Evolutionary conservation across 1,140 invertebrate genomes (phyloP).

Genomic region (Diachasmimorpha longicaudata): DNA sequence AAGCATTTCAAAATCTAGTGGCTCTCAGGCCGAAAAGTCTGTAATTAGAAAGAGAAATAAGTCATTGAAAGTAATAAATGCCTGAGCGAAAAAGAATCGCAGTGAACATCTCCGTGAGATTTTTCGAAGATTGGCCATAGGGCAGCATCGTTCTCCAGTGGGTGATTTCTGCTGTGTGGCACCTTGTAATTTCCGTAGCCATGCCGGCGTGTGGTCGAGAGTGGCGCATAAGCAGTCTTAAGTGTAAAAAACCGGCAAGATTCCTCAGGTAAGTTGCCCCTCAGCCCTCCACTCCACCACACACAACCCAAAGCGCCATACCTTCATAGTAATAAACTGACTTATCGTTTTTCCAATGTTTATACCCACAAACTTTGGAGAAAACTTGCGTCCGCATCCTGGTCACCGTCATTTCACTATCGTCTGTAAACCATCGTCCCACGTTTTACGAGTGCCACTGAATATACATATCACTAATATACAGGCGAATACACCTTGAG

Average conservation of each 20-base stretch:
- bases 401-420: not conserved
- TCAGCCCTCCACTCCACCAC: not conserved
- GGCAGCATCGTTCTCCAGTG: not conserved
- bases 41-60: too few species aligned
- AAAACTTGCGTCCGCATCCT: not conserved
- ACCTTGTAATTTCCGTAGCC: slow-evolving; percentile 12
- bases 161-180: slow-evolving; percentile 3
- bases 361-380: not conserved
- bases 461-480: not conserved
- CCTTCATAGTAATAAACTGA: not conserved
- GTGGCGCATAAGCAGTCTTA: not conserved
- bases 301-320: not conserved
- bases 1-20: too few species aligned
- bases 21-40: too few species aligned
- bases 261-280: not conserved
- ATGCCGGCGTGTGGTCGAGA: slow-evolving; percentile 4
- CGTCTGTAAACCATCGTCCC: not conserved
- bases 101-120: not conserved
- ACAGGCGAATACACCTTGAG: slow-evolving; percentile 3
- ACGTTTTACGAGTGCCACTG: not conserved
- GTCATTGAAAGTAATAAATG: too few species aligned
- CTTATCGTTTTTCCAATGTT: not conserved
- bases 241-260: slow-evolving; percentile 1
- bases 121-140: not conserved
- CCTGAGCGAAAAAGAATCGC: not conserved